Percentiles rank a stretch among this genome's conserved stretches.
phyloP scores from a whole-genome alignment of 2,113 vertebrate genomes.

The Terrapene triunguis region DNA sequence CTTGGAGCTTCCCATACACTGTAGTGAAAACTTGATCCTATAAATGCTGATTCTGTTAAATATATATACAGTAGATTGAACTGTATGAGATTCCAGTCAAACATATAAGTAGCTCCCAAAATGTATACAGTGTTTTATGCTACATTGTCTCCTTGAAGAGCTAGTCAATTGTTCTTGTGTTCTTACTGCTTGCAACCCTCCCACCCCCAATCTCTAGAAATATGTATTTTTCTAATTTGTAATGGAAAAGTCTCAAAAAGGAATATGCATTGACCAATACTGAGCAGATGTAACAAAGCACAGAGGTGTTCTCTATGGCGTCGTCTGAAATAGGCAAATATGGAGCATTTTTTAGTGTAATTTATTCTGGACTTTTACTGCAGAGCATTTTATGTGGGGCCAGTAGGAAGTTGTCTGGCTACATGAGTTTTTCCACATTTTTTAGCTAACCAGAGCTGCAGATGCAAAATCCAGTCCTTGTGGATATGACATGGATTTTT shows the following conservation, averaged over 20 bases:
- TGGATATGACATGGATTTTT: too few species aligned
- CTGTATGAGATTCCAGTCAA: neutral
- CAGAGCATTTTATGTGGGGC: neutral
- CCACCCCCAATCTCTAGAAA: too few species aligned
- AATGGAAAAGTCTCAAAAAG: neutral
- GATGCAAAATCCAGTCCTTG: neutral
- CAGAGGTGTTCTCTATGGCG: neutral
- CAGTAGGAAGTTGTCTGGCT: neutral
- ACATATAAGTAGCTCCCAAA: neutral
- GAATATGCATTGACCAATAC: neutral
- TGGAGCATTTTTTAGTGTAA: neutral
- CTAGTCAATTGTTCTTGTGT: neutral
- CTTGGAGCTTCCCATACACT: neutral
- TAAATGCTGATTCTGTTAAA: neutral
- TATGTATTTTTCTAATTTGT: too few species aligned
- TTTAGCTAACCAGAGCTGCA: neutral
- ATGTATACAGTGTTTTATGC: neutral
- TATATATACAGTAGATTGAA: neutral
- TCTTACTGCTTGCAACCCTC: too few species aligned
- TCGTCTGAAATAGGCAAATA: neutral
- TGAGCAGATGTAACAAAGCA: neutral
- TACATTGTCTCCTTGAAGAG: neutral
- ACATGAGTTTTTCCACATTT: neutral
- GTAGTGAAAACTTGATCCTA: neutral
- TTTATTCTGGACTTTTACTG: neutral